phyloP scores from a whole-genome alignment of 2,888 invertebrate species.

The Dasysyrphus albostriatus region DNA sequence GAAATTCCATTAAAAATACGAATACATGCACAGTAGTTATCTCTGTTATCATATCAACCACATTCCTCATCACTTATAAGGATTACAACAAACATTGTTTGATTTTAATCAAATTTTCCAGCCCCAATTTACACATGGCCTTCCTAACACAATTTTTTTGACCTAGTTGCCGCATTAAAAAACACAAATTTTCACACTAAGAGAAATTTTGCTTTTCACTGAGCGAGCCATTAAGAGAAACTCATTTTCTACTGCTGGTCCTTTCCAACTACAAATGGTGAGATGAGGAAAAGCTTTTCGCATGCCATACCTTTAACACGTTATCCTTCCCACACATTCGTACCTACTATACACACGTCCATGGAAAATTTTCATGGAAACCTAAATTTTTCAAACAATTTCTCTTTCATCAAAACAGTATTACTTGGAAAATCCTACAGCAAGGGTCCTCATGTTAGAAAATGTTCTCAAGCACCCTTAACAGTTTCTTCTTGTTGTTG shows the following conservation, averaged over 20 bases:
- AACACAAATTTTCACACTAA: slow-evolving; percentile 41
- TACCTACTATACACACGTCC: not conserved
- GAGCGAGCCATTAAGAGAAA: slow-evolving; percentile 45
- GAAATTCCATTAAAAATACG: not conserved
- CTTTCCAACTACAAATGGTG: not conserved
- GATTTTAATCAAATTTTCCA: slow-evolving; percentile 56
- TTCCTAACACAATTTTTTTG: slow-evolving; percentile 62
- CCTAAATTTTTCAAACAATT: slow-evolving; percentile 63
- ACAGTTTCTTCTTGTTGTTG: not conserved
- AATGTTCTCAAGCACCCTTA: slow-evolving; percentile 35
- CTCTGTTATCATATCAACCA: not conserved
- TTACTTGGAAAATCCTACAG: slow-evolving; percentile 69
- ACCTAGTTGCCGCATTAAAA: slow-evolving; percentile 60
- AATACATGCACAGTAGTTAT: not conserved
- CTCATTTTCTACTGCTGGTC: not conserved
- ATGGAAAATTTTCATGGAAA: slow-evolving; percentile 57
- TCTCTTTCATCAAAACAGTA: slow-evolving; percentile 69
- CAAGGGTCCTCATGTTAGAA: slow-evolving; percentile 62
- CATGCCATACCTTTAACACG: slow-evolving; percentile 37
- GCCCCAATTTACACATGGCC: slow-evolving; percentile 60
- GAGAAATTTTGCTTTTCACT: slow-evolving; percentile 34
- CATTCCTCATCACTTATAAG: not conserved
- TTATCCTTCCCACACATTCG: slow-evolving; percentile 23
- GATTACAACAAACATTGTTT: slow-evolving; percentile 43
- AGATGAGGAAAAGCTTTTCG: slow-evolving; percentile 54